These are phyloP conservation scores for Eupsilia transversa DNA, from an alignment of 2,888 invertebrate genomes.

Conservation along the genomic window DNA sequence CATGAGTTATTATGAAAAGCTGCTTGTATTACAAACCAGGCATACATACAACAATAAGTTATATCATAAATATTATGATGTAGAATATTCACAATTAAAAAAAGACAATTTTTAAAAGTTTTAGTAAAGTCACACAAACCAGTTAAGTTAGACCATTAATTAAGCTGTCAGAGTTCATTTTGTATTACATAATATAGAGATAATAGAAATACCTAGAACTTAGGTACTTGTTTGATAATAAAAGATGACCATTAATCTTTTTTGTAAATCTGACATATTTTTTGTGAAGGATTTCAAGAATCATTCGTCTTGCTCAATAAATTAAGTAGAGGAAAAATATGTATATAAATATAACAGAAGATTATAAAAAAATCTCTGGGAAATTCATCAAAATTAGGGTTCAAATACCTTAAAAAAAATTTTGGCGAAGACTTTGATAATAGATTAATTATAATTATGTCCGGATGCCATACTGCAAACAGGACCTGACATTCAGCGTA, in stretches of 20 bases:
- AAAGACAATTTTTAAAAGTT: background rate
- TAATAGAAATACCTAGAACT: constrained; percentile 20
- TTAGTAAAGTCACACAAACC: constrained; percentile 42
- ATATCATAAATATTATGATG: constrained; percentile 4
- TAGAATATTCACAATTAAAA: background rate
- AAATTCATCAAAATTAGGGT: background rate
- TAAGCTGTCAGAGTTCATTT: constrained; percentile 37
- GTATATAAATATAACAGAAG: background rate
- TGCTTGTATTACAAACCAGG: constrained; percentile 29
- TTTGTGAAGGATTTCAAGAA: background rate
- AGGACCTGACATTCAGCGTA: background rate
- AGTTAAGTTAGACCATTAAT: constrained; percentile 46
- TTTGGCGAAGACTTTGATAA: background rate
- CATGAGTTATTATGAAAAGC: constrained; percentile 36
- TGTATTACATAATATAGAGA: constrained; percentile 28
- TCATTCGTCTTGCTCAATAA: constrained; percentile 7
- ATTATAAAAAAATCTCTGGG: background rate
- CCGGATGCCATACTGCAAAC: background rate
- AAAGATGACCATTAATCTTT: constrained; percentile 31
- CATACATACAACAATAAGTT: constrained; percentile 23
- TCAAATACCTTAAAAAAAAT: too few species aligned
- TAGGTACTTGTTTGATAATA: constrained; percentile 20
- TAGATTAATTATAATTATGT: background rate
- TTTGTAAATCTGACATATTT: constrained; percentile 18
- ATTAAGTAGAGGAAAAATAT: background rate